Conservation (phyloP, 2,113 vertebrate species). For the Chroicocephalus ridibundus region DNA sequence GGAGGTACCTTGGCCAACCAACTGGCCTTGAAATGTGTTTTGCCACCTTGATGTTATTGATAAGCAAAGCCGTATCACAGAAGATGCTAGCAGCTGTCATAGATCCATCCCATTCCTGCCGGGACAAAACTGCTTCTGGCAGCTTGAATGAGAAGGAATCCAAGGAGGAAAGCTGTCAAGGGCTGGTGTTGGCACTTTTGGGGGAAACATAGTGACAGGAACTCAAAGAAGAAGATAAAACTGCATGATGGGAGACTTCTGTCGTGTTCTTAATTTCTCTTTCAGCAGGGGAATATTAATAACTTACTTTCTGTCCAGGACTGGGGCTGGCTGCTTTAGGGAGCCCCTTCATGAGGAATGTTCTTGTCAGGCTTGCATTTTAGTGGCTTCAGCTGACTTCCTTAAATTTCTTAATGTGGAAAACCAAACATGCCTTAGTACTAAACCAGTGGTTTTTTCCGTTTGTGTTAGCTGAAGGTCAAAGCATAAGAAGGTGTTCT, state of each 20-base stretch:
- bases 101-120: background rate
- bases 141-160: slow-evolving; percentile 38
- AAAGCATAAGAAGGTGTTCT: background rate
- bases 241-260: slow-evolving; percentile 10
- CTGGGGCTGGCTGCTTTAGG: background rate
- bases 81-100: background rate
- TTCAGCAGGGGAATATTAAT: background rate
- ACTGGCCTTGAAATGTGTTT: background rate
- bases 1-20: background rate
- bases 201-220: slow-evolving; percentile 56
- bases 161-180: slow-evolving; percentile 61
- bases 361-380: background rate
- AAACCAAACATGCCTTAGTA: fast-evolving
- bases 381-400: background rate
- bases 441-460: background rate
- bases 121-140: background rate
- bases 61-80: background rate
- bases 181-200: background rate
- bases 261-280: background rate
- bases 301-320: background rate
- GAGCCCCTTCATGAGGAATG: background rate
- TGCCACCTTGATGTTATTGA: background rate
- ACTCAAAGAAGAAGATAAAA: slow-evolving; percentile 47
- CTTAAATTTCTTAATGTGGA: background rate
- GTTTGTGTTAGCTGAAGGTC: background rate